phyloP scores from a whole-genome alignment of 2,797 vertebrate species.

The Pempheris klunzingeri region DNA sequence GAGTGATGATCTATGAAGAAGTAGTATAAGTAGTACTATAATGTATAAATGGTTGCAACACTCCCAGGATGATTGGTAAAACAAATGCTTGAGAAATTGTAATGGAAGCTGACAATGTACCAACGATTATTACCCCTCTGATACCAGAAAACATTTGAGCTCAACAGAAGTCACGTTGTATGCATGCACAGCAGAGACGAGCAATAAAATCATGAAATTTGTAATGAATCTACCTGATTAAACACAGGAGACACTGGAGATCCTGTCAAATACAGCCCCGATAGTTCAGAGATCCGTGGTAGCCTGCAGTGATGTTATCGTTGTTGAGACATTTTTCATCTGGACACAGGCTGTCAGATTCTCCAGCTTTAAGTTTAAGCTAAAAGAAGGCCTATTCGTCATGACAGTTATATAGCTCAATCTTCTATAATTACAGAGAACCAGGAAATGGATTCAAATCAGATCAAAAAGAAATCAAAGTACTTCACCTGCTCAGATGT shows the following conservation, averaged over 20 bases:
- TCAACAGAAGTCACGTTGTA: background rate
- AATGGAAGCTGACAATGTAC: background rate
- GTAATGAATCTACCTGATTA: background rate
- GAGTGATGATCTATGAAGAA: background rate
- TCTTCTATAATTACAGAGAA: background rate
- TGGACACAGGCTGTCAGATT: background rate
- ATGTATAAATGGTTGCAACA: too few species aligned
- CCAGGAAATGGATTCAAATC: background rate
- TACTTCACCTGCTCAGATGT: slow-evolving; percentile 7
- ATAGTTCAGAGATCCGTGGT: too few species aligned
- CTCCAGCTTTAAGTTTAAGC: background rate
- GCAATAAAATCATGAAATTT: too few species aligned
- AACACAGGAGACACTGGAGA: background rate
- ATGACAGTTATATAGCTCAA: too few species aligned
- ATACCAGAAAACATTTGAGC: background rate
- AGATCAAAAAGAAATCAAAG: background rate
- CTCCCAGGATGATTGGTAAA: background rate
- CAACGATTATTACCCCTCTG: background rate
- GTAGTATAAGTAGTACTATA: too few species aligned
- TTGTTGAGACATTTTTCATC: background rate
- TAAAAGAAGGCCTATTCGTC: background rate
- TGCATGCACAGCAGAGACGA: too few species aligned
- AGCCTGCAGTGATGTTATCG: too few species aligned
- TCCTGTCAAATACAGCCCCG: slow-evolving; percentile 5
- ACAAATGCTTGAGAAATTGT: background rate